Evolutionary conservation across 2,888 invertebrate species (phyloP), one percentile per base, ranked within the genome.

Genomic region (Anaspis maculata): DNA sequence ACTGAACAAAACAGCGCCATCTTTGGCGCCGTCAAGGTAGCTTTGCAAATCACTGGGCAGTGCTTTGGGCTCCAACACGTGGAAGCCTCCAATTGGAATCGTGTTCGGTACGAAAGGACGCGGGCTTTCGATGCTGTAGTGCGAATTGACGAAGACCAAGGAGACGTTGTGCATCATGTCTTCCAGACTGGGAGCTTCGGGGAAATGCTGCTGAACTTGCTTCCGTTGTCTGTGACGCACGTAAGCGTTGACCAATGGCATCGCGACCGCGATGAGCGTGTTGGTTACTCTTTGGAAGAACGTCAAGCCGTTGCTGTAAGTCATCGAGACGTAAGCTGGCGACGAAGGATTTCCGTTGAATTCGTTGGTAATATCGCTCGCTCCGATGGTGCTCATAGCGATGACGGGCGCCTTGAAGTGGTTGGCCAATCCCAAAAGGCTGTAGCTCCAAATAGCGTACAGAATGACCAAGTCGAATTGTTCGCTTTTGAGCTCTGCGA

Each of bases 31-130:
- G 27, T 50, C 52, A 28, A 54, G 26, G 27, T 41, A 44, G 19
- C 43, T 25, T 36, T 54, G 42, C 5, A 54, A 30, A 31, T 52
- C 50, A 22, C 43, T 27, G 2, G 51, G 50, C 12, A 59, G 30
- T 32, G 44, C 41, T 39, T 56, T 52, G 1, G 56, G 49, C 3
- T 49, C 42, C 27, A 49, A 28, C 5, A 59, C 41, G 25, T 76
- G 76, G 27, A 68, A 48, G 25, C 76, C 76, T 7, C 75, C 76
- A 29, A 76, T 64, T 49, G 74, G 71, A 1, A 75, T 56, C 39
- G 72, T 61, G 49, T 70, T 72, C 0, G 76, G 75, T 2, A 72
- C 61, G 23, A 68, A 60, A 5, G 24, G 24, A 7, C 24, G 5
- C 7, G 24, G 24, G 10, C 24, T 24, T 24, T 24, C 24, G 10